Conservation (phyloP, 2,888 invertebrate genomes). For the Eutolmus rufibarbis region DNA sequence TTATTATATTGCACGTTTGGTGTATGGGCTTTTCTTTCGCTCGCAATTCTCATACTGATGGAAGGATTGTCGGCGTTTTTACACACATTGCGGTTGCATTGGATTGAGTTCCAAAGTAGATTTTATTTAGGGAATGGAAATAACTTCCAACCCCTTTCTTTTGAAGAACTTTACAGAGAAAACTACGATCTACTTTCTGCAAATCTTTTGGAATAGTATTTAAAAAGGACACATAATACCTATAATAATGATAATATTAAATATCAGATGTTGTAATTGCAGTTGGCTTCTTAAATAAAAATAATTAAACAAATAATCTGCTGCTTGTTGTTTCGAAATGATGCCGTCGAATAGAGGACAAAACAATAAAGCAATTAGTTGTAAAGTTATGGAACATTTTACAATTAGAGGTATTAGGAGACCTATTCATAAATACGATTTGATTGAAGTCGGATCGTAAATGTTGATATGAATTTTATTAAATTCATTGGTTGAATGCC, state of each 20-base stretch:
- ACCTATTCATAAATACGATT: no score
- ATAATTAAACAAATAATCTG: not conserved
- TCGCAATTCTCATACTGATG: slow-evolving; percentile 96
- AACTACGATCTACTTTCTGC: not conserved
- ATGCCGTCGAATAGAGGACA: no score
- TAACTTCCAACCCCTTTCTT: slow-evolving; percentile 82
- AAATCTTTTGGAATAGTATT: not conserved
- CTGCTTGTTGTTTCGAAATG: not conserved
- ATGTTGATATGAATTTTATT: no score
- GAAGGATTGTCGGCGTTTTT: slow-evolving; percentile 99
- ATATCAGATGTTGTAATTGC: not conserved
- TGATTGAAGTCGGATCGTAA: no score
- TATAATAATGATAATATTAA: not conserved
- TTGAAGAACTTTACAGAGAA: slow-evolving; percentile 65
- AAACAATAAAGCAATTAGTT: no score
- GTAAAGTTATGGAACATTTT: no score
- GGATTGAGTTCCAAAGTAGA: slow-evolving; percentile 98
- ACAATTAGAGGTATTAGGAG: no score
- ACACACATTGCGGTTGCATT: slow-evolving; percentile 96
- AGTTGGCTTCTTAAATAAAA: not conserved
- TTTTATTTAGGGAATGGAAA: slow-evolving; percentile 84
- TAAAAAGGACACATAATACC: not conserved
- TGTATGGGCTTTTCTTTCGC: slow-evolving; percentile 88
- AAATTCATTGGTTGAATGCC: no score
- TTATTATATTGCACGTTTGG: slow-evolving; percentile 83